Evolutionary conservation across 2,113 vertebrate genomes (phyloP).

Genomic region (Sebastes schlegelii): DNA sequence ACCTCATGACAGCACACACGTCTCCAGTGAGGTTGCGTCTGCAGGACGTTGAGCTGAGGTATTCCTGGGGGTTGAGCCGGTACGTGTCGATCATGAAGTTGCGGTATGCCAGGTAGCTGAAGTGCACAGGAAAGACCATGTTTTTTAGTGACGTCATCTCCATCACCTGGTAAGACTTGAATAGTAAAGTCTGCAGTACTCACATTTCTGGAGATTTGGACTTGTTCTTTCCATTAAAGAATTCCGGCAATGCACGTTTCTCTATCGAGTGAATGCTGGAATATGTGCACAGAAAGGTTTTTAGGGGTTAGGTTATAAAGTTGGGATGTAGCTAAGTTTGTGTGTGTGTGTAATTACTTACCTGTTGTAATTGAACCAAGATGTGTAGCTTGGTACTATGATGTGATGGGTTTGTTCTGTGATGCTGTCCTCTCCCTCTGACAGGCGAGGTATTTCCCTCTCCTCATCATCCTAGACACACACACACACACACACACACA

Average conservation of each 20-base stretch:
- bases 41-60: conserved; percentile 95
- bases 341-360: conserved; percentile 58
- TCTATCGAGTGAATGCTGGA: conserved; percentile 95
- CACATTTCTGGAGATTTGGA: conserved; percentile 98
- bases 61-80: conserved; percentile 96
- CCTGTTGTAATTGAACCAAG: conserved; percentile 99
- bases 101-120: conserved; percentile 96
- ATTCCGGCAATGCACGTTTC: conserved; percentile 94
- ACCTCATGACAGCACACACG: conserved; percentile 98
- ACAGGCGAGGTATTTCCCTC: conserved; percentile 87
- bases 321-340: background rate
- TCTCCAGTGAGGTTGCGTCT: conserved; percentile 96
- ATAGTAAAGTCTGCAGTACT: conserved; percentile 66
- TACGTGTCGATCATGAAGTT: conserved; percentile 99
- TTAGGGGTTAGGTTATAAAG: background rate
- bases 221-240: conserved; percentile 98
- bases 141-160: background rate
- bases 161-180: background rate
- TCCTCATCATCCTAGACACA: conserved; percentile 92
- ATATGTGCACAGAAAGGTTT: background rate
- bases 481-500: background rate
- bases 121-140: conserved; percentile 1
- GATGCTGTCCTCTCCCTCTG: conserved; percentile 93
- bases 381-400: conserved; percentile 96
- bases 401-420: conserved; percentile 98